Base-by-base conservation (phyloP, 2,888 invertebrate species). In the Cephus rjabovi region DNA sequence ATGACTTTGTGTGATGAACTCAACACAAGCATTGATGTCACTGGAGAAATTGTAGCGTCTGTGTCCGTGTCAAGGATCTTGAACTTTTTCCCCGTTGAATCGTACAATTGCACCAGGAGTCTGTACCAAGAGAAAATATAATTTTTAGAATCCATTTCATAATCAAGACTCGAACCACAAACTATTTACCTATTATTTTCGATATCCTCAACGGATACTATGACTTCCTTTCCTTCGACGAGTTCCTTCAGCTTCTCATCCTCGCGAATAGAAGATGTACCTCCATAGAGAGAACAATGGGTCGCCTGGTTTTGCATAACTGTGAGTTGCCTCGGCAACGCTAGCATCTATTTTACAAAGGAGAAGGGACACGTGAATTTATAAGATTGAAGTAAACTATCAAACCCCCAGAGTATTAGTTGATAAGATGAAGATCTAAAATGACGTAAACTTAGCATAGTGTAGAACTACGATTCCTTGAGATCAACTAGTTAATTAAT, bases 21-120 rank as follows among this genome's bases (percentile, higher is more conserved):
- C 87, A 94, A 91, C 11, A 96, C 93, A 0, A 96, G 94, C 86
- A 94, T 92, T 33, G 93, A 93, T 84, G 95, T 95, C 11, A 96
- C 89, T 40, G 93, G 86, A 75, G 76, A 81, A 15, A 94, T 89
- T 86, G 93, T 93, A 31, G 90, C 88, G 12, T 94, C 94, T 0
- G 91, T 91, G 1, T 83, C 81, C 6, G 87, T 86, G 78, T 85
- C 80, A 11, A 79, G 73, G 0, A 86, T 40, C 69, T 83, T 87
- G 68, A 89, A 86, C 71, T 81, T 86, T 0, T 80, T 79, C 11
- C 88, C 92, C 77, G 77, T 79, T 74, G 69, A 68, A 77, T 94
- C 93, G 86, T 95, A 95, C 4, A 96, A 91, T 3, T 95, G 94
- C 77, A 96, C 93, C 77, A 95, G 92, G 81, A 96, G 91, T 80